Evolutionary conservation across 2,888 invertebrate genomes (phyloP), one percentile per base, ranked within the genome.

Genomic region (Galerucella nymphaeae): DNA sequence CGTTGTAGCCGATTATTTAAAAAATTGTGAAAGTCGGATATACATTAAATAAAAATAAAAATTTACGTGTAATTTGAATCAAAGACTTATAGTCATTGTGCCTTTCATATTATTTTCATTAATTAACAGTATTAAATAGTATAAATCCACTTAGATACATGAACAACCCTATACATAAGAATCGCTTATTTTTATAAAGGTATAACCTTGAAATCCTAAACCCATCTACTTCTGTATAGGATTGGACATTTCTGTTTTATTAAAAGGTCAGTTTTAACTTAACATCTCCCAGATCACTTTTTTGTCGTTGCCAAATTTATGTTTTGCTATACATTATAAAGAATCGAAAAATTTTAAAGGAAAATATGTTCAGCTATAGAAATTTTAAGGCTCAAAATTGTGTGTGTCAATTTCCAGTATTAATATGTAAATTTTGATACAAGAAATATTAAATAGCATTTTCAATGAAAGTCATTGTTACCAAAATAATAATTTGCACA

Each of bases 1-100:
- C 50, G 88, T 89, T 80, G 90, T 91, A n/a, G 87, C 87, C 63
- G 88, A 89, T 77, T 91, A 90, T 83, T 85, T 91, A 69, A 86
- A 85, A 74, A 87, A 87, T 62, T 77, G 75, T 64, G 71, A 65
- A 66, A 70, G 73, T 66, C 74, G 77, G n/a, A 59, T 50, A 48
- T 63, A 66, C 45, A 62, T 13, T 13, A 62, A 62, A 41, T 42
- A 42, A 62, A 42, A 42, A 38, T 0, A 1, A 1, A 6, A 6
- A 1, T 38, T 38, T 38, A 9, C 6, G 9, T 38, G 30, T 38
- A 8, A 38, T 38, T 38, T 38, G 62, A 61, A 42, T 16, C 41
- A 16, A 71, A 71, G 71, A 71, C 66, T 71, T 71, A n/a, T n/a
- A 66, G 55, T 59, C 61, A 71, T 45, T 23, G 71, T 71, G 71